Conservation (phyloP, 2,797 vertebrate genomes). For the Betta splendens region DNA sequence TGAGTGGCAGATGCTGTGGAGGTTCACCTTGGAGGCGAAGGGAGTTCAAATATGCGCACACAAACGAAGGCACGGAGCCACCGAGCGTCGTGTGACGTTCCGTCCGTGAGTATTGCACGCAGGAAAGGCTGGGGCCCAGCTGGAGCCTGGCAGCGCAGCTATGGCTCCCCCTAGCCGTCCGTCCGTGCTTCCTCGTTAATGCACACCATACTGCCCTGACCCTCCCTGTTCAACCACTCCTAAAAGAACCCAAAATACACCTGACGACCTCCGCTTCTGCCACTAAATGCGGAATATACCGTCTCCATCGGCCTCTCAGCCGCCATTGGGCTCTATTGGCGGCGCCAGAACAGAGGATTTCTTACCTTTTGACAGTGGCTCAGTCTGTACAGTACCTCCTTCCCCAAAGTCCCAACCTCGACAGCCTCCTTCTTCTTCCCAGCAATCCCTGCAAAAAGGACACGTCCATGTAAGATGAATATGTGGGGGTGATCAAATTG, state of each 20-base stretch:
- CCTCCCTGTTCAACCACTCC: constrained; percentile 60
- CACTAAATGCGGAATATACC: constrained; percentile 32
- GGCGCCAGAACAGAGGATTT: constrained; percentile 51
- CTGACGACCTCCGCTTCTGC: constrained; percentile 53
- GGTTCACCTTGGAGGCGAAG: constrained; percentile 32
- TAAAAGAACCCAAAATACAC: constrained; percentile 56
- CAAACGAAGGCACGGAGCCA: constrained; percentile 46
- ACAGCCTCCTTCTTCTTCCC: constrained; percentile 85
- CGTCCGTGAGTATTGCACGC: constrained; percentile 55
- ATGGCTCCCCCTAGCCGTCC: constrained; percentile 83
- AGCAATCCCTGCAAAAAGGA: constrained; percentile 87
- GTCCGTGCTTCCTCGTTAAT: constrained; percentile 79
- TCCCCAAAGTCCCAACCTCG: constrained; percentile 73
- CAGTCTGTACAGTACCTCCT: constrained; percentile 36
- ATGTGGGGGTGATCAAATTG: constrained; percentile 82
- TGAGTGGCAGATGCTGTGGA: constrained; percentile 44
- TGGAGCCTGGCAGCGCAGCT: constrained; percentile 54
- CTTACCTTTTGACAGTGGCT: constrained; percentile 77
- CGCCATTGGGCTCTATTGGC: constrained; percentile 48
- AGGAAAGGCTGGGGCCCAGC: constrained; percentile 35
- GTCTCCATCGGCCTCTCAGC: constrained; percentile 32
- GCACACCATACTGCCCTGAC: constrained; percentile 65
- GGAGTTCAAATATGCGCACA: constrained; percentile 35
- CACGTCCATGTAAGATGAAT: constrained; percentile 83
- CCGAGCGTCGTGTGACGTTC: constrained; percentile 36